phyloP scores from a whole-genome alignment of 1,140 invertebrate genomes.

The Sogatella furcifera region DNA sequence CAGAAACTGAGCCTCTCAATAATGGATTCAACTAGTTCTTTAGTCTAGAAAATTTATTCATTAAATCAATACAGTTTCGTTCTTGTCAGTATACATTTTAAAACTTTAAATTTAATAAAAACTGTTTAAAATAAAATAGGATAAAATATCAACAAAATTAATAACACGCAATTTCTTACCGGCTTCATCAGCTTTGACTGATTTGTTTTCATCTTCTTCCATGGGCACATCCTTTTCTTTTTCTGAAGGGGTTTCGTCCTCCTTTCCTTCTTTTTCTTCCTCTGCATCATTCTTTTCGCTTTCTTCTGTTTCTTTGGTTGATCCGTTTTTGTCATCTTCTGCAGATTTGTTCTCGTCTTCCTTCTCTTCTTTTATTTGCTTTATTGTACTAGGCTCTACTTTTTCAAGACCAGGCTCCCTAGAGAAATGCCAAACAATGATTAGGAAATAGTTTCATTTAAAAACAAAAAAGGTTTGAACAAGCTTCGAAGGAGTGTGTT shows the following conservation, averaged over 20 bases:
- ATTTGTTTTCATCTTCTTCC: slow-evolving; percentile 31
- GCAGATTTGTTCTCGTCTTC: slow-evolving; percentile 28
- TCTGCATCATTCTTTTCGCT: slow-evolving; percentile 21
- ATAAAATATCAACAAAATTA: no score
- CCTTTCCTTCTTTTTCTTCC: slow-evolving; percentile 23
- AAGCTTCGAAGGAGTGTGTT: no score
- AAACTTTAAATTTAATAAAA: no score
- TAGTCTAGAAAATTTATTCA: no score
- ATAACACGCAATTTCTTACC: not conserved
- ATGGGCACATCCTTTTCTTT: slow-evolving; percentile 26
- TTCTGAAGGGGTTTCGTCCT: slow-evolving; percentile 13
- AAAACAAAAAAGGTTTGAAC: no score
- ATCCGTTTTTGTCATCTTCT: slow-evolving; percentile 25
- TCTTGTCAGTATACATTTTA: no score
- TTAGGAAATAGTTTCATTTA: no score
- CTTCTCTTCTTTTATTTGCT: slow-evolving; percentile 26
- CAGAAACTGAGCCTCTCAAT: not conserved
- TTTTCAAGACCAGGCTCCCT: slow-evolving; percentile 13
- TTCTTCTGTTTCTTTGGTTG: slow-evolving; percentile 20
- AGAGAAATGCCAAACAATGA: slow-evolving; percentile 15
- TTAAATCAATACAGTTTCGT: no score
- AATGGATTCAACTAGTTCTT: no score
- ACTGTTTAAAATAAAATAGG: no score
- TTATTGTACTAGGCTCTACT: slow-evolving; percentile 6
- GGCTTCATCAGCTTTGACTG: not conserved